Evolutionary conservation across 2,113 vertebrate genomes (phyloP).

Genomic region (Aleadryas rufinucha): DNA sequence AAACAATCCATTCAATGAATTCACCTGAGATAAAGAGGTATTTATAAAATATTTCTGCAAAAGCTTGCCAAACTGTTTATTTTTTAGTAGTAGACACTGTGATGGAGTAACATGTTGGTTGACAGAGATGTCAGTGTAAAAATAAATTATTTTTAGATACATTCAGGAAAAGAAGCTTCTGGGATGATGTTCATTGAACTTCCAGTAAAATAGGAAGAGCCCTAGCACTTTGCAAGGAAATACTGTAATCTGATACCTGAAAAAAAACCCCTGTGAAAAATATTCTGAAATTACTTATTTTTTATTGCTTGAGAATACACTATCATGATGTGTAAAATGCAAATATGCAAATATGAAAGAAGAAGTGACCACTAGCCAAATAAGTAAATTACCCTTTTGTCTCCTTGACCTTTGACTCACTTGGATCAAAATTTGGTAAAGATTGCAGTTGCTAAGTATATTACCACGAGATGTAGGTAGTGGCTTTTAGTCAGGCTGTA

Average conservation of each 20-base stretch:
- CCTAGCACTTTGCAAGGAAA: background rate
- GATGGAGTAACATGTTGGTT: background rate
- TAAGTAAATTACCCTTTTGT: slow-evolving; percentile 43
- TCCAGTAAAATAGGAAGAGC: background rate
- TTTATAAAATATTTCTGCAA: background rate
- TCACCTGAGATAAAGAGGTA: background rate
- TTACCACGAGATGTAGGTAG: slow-evolving; percentile 55
- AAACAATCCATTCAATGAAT: background rate
- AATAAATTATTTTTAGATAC: background rate
- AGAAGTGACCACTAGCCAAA: background rate
- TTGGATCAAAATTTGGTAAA: slow-evolving; percentile 56
- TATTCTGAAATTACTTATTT: background rate
- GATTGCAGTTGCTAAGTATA: slow-evolving; percentile 26
- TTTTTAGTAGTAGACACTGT: background rate
- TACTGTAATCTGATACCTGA: background rate
- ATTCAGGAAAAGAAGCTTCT: background rate
- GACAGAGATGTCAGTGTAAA: background rate
- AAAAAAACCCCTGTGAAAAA: background rate
- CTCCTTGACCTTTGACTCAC: slow-evolving; percentile 66
- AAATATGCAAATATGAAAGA: background rate
- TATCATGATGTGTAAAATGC: background rate
- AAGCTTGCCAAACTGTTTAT: background rate
- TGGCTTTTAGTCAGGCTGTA: slow-evolving; percentile 51
- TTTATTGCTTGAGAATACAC: background rate
- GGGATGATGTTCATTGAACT: background rate